These are phyloP conservation scores for Amblyornis subalaris DNA, from an alignment of 2,113 vertebrate species.

Conservation along the genomic window DNA sequence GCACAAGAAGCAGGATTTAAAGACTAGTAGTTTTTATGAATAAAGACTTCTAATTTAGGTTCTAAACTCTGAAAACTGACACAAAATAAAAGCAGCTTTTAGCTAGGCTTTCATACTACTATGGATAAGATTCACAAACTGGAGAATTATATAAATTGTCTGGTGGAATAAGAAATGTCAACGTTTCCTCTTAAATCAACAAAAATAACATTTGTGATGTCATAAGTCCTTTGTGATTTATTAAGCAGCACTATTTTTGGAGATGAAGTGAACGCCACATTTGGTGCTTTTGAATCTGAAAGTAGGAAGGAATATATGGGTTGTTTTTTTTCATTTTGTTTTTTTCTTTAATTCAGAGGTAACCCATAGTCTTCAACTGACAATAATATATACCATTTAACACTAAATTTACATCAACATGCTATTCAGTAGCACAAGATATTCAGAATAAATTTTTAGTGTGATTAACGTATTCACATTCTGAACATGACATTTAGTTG, in stretches of 20 bases:
- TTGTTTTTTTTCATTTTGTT: not conserved
- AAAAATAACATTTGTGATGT: slow-evolving; percentile 71
- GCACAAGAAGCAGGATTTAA: not conserved
- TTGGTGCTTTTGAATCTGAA: not conserved
- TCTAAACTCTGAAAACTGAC: not conserved
- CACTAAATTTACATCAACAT: slow-evolving; percentile 29
- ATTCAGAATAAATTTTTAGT: slow-evolving; percentile 29
- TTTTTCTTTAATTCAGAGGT: not conserved
- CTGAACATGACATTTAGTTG: slow-evolving; percentile 6
- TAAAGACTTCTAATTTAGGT: not conserved
- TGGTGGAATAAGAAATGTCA: slow-evolving; percentile 57
- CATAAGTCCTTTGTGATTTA: slow-evolving; percentile 57
- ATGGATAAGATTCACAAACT: not conserved
- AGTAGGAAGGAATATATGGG: not conserved
- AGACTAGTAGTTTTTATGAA: not conserved
- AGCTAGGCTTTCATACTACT: not conserved
- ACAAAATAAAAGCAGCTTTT: not conserved
- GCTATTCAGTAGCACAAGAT: slow-evolving; percentile 15
- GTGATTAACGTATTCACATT: slow-evolving; percentile 43
- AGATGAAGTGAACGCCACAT: not conserved
- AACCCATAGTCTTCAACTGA: slow-evolving; percentile 15
- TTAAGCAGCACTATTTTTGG: slow-evolving; percentile 22
- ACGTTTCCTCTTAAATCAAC: slow-evolving; percentile 71
- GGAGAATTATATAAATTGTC: slow-evolving; percentile 18
- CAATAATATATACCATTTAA: slow-evolving; percentile 26